Percentiles rank a stretch among this genome's conserved stretches.
Conservation (phyloP, 2,113 vertebrate species). For the Macroglossus sobrinus region DNA sequence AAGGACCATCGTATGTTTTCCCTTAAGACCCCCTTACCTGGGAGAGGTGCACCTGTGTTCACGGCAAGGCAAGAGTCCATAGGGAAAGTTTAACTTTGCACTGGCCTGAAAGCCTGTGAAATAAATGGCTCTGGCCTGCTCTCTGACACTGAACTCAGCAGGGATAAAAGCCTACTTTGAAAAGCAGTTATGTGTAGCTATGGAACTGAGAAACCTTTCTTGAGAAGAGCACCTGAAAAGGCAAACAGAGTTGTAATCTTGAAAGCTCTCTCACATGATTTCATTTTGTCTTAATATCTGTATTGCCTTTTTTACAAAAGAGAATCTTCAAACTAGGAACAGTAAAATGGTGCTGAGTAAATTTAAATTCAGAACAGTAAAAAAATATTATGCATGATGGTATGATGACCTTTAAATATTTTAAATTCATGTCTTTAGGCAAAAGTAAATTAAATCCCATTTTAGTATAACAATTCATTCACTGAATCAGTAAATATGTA, state of each 20-base stretch:
- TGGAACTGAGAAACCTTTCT: not conserved
- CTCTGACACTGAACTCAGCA: not conserved
- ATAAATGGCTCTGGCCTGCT: not conserved
- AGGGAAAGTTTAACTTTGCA: not conserved
- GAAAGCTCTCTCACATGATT: not conserved
- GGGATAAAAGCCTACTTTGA: not conserved
- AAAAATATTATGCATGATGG: constrained; percentile 2
- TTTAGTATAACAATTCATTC: not conserved
- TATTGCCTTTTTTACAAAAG: not conserved
- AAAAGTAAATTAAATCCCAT: constrained; percentile 29
- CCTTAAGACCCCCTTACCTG: not conserved
- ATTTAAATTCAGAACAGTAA: constrained; percentile 32
- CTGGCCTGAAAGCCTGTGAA: not conserved
- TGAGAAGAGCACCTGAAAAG: not conserved
- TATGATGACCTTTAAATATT: constrained; percentile 32
- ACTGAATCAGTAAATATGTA: constrained; percentile 29
- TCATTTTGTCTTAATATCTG: not conserved
- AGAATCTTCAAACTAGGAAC: not conserved
- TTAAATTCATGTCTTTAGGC: constrained; percentile 8
- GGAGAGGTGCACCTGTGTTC: not conserved
- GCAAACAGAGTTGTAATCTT: not conserved
- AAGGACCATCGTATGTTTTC: not conserved
- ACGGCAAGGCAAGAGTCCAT: not conserved
- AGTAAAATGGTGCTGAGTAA: not conserved
- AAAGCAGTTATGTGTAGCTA: not conserved